A percentile compares a stretch with the other conserved stretches of the same genome.
phyloP scores from a whole-genome alignment of 2,888 invertebrate genomes.

The Pristionchus exspectatus region DNA sequence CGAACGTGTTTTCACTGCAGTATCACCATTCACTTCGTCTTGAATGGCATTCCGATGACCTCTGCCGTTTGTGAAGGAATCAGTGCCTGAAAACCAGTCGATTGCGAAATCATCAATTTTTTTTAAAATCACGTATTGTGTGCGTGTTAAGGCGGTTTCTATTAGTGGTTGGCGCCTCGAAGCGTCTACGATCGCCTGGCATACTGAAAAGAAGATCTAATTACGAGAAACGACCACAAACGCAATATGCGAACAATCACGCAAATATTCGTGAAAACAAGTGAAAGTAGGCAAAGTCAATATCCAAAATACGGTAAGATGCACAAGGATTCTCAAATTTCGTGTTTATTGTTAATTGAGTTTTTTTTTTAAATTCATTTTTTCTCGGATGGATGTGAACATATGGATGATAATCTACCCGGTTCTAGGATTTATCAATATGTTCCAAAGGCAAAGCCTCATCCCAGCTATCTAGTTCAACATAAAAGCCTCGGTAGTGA shows the following conservation, averaged over 20 bases:
- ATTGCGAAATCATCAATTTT: not conserved
- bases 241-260: not conserved
- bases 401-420: too few species aligned
- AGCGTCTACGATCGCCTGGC: not conserved
- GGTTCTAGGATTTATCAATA: too few species aligned
- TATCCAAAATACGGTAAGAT: not conserved
- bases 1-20: not conserved
- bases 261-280: not conserved
- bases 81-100: not conserved
- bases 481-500: too few species aligned
- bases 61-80: not conserved
- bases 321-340: not conserved
- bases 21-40: not conserved
- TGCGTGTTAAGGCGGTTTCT: not conserved
- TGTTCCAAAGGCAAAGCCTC: too few species aligned
- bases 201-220: not conserved
- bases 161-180: not conserved
- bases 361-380: not conserved
- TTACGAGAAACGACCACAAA: not conserved
- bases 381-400: too few species aligned
- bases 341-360: not conserved
- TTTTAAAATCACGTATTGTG: not conserved
- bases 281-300: not conserved
- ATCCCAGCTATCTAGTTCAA: too few species aligned
- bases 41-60: not conserved